Conservation (phyloP, 2,797 vertebrate genomes). For the Pangasius macronema region DNA sequence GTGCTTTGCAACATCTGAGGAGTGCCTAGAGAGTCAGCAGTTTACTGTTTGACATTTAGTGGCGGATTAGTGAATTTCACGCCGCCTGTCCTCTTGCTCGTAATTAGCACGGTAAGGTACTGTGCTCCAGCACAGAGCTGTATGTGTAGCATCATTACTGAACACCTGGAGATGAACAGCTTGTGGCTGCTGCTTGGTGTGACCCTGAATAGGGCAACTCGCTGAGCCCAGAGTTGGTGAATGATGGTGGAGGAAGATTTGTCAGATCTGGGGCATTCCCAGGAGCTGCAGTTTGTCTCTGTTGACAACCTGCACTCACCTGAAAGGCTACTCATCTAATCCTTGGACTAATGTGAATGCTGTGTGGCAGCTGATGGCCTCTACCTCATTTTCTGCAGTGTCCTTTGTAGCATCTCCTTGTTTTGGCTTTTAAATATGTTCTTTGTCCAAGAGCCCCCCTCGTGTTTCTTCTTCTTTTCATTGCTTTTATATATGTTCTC, state of each 20-base stretch:
- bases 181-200: constrained; percentile 79
- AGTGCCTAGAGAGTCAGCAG: constrained; percentile 59
- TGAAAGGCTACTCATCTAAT: constrained; percentile 83
- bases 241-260: constrained; percentile 78
- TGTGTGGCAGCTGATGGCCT: constrained; percentile 75
- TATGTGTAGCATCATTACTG: constrained; percentile 78
- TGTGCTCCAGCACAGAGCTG: constrained; percentile 68
- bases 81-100: constrained; percentile 50
- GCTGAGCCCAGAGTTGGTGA: constrained; percentile 76
- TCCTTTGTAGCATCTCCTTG: constrained; percentile 47
- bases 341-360: constrained; percentile 82
- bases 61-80: constrained; percentile 51
- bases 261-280: constrained; percentile 95
- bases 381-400: constrained; percentile 47
- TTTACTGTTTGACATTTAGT: constrained; percentile 61
- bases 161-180: constrained; percentile 85
- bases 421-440: constrained; percentile 32
- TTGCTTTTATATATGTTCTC: constrained; percentile 1
- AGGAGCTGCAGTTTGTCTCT: constrained; percentile 92
- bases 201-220: constrained; percentile 77
- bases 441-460: constrained; percentile 23
- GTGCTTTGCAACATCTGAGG: constrained; percentile 35
- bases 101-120: constrained; percentile 77
- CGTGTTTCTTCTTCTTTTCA: constrained; percentile 1
- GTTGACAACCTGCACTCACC: constrained; percentile 88